Conservation (phyloP, 1,140 invertebrate species). For the Orchesella cincta region DNA sequence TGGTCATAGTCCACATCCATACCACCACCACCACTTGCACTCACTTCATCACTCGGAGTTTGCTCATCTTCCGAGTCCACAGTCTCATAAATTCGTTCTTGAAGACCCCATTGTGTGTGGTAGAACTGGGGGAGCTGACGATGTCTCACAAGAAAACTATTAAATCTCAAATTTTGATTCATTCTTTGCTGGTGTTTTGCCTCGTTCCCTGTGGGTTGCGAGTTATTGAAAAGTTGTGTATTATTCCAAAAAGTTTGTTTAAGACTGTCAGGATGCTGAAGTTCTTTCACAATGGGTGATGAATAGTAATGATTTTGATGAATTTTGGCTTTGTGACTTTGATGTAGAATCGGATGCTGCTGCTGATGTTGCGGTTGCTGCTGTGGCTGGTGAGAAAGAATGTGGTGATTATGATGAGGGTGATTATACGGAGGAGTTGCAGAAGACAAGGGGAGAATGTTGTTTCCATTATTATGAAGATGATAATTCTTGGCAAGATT, state of each 20-base stretch:
- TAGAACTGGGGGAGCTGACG: constrained; percentile 20
- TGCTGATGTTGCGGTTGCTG: constrained; percentile 25
- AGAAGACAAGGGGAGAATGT: constrained; percentile 2
- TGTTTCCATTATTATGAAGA: constrained; percentile 16
- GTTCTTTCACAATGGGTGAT: constrained; percentile 30
- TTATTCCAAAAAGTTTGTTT: constrained; percentile 11
- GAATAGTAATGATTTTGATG: constrained; percentile 43
- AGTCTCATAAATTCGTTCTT: constrained; percentile 50
- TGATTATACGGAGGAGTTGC: constrained; percentile 22
- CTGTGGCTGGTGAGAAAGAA: constrained; percentile 1
- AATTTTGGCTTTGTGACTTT: constrained; percentile 28
- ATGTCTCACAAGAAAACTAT: constrained; percentile 22
- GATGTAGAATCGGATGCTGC: constrained; percentile 28
- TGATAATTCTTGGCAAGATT: constrained; percentile 1
- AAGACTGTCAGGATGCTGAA: background rate
- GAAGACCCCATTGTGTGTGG: constrained; percentile 15
- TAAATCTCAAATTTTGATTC: constrained; percentile 28
- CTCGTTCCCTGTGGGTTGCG: background rate
- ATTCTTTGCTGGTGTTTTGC: background rate
- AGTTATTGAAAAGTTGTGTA: no score
- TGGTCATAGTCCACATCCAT: no score
- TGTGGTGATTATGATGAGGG: background rate
- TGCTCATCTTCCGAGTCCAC: constrained; percentile 43
- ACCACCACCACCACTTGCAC: constrained; percentile 42
- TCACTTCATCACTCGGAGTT: constrained; percentile 16